Evolutionary conservation across 2,113 vertebrate genomes (phyloP).

Genomic region (Eretmochelys imbricata): DNA sequence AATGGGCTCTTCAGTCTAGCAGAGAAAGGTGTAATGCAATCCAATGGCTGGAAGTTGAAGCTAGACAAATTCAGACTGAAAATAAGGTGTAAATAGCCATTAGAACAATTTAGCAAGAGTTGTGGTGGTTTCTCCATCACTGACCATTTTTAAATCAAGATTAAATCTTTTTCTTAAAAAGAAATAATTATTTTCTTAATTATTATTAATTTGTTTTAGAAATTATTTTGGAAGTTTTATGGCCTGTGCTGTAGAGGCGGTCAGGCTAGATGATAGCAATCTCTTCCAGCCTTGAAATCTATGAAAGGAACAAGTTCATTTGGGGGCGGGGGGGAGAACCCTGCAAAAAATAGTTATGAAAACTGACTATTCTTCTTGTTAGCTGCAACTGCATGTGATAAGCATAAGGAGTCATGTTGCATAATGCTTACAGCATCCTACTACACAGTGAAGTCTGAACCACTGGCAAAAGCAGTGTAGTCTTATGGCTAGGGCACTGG

Average conservation of each 20-base stretch:
- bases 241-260: too few relatives aligned
- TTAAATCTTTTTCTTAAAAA: too few relatives aligned
- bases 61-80: background rate
- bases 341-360: background rate
- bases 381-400: background rate
- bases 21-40: background rate
- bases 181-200: too few relatives aligned
- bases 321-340: background rate
- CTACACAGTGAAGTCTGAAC: background rate
- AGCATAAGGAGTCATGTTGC: background rate
- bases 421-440: background rate
- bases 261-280: too few relatives aligned
- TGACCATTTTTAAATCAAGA: background rate
- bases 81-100: background rate
- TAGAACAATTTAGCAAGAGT: background rate
- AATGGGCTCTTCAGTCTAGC: background rate
- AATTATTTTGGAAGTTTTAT: too few relatives aligned
- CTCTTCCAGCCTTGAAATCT: too few relatives aligned
- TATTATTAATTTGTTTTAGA: too few relatives aligned
- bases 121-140: background rate
- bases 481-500: background rate
- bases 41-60: background rate
- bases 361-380: background rate
- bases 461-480: background rate
- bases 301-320: background rate